Evolutionary conservation across 2,888 invertebrate species (phyloP).

Genomic region (Pollenia amentaria): DNA sequence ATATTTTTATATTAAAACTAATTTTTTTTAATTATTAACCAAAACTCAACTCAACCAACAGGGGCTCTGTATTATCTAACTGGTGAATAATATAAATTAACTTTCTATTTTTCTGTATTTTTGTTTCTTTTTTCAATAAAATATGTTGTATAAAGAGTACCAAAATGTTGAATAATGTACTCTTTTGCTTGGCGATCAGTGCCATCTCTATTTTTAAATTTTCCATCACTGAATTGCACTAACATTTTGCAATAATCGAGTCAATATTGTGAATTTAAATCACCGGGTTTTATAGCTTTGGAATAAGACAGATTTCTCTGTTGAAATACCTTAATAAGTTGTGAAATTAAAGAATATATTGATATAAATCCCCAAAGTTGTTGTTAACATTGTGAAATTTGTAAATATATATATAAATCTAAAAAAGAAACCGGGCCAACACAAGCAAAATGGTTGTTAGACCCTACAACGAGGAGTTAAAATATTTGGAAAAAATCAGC

Average conservation of each 20-base stretch:
- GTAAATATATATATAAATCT: slow-evolving; percentile 3
- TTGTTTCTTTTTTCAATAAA: too few relatives aligned
- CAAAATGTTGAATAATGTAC: too few relatives aligned
- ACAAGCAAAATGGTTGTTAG: slow-evolving; percentile 91
- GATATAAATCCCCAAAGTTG: background rate
- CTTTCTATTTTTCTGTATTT: too few relatives aligned
- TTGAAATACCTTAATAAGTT: background rate
- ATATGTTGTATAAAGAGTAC: too few relatives aligned
- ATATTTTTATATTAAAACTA: background rate
- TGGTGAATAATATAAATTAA: too few relatives aligned
- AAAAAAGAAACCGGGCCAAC: background rate
- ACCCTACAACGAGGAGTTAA: slow-evolving; percentile 96
- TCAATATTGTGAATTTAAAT: background rate
- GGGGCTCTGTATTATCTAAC: too few relatives aligned
- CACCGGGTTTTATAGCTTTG: background rate
- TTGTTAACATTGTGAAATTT: slow-evolving; percentile 11
- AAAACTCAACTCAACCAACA: too few relatives aligned
- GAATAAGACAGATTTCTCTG: background rate
- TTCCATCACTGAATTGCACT: too few relatives aligned
- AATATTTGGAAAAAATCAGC: slow-evolving; percentile 95
- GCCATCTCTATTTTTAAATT: too few relatives aligned
- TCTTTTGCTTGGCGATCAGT: too few relatives aligned
- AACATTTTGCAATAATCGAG: too few relatives aligned
- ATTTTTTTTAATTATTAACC: too few relatives aligned
- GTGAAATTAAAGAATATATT: slow-evolving; percentile 9